phyloP scores from a whole-genome alignment of 2,888 invertebrate genomes.

The Dastarcus helophoroides region DNA sequence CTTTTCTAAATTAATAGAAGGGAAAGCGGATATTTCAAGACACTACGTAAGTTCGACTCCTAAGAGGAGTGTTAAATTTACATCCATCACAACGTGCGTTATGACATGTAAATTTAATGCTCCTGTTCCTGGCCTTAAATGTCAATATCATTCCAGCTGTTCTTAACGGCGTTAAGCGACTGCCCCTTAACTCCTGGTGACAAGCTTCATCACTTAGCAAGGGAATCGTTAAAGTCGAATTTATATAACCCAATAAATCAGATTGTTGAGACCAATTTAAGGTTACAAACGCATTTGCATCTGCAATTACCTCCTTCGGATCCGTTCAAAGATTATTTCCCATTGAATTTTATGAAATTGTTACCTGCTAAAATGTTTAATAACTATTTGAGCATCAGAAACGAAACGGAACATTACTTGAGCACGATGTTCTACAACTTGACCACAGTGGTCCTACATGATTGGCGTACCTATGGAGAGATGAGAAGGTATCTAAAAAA shows the following conservation, averaged over 20 bases:
- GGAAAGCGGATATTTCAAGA: constrained; percentile 52
- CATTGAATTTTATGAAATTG: constrained; percentile 28
- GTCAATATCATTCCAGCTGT: constrained; percentile 30
- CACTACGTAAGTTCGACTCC: constrained; percentile 46
- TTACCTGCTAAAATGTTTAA: constrained; percentile 31
- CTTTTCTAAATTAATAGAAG: constrained; percentile 58
- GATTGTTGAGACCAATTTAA: constrained; percentile 83
- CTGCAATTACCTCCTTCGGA: constrained; percentile 57
- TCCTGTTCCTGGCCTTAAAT: not conserved
- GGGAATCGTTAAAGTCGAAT: constrained; percentile 42
- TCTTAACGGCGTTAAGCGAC: constrained; percentile 31
- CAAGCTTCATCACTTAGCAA: constrained; percentile 34
- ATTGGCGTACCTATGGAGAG: constrained; percentile 95
- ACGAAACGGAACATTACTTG: constrained; percentile 74
- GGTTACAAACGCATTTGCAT: constrained; percentile 86
- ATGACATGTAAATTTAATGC: not conserved
- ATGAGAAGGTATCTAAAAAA: constrained; percentile 59
- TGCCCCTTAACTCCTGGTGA: constrained; percentile 21
- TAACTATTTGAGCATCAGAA: constrained; percentile 31
- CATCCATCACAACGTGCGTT: constrained; percentile 1
- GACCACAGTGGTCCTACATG: constrained; percentile 92
- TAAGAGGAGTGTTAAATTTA: constrained; percentile 5
- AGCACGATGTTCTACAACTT: constrained; percentile 94
- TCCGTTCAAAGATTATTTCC: constrained; percentile 29
- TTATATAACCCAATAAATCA: constrained; percentile 65